Base-by-base conservation (phyloP, 2,797 vertebrate species). In the Arnoldichthys spilopterus region DNA sequence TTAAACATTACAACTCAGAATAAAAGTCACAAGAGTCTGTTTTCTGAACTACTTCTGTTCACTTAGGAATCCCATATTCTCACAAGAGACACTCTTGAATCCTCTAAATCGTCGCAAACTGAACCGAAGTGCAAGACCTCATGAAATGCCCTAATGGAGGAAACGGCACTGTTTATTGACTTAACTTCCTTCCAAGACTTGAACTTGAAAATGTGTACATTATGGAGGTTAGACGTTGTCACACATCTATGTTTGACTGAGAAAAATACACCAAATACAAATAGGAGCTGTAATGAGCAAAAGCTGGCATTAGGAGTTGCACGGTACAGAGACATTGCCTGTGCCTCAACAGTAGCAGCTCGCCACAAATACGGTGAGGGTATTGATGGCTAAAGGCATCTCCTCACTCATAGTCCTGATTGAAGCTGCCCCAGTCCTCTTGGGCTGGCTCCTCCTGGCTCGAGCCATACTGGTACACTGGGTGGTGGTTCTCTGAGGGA, bases 401-500 rank as follows among this genome's bases (percentile, higher is more conserved):
- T 71, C 71, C 40, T 85, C 78, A 87, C 81, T 86, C 80, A 58
- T 78, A 87, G 80, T 81, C 75, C 49, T 87, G 80, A 77, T 79
- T 86, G 79, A 84, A 89, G 69, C 77, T 82, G 56, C 78, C 87
- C 89, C 91, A 91, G 85, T 90, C 86, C 6, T 76, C 81, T 6
- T 61, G 32, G 3, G 9, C 54, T 9, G 70, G 45, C 18, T 78
- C 71, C 12, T 81, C 74, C 51, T 73, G 86, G 79, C 82, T 85
- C 45, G 84, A 77, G 22, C 76, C 74, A 82, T 82, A 86, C 68
- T 72, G 53, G 79, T 72, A 90, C 76, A 79, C 87, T 66, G 0
- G 85, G 84, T 45, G 82, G 54, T 34, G 80, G 67, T 77, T 74
- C 1, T 80, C 74, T 8, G 81, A 24, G 1, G 80, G 70, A 43